These are phyloP conservation scores for Danionella dracula DNA, from an alignment of 2,797 vertebrate species.

Conservation along the genomic window DNA sequence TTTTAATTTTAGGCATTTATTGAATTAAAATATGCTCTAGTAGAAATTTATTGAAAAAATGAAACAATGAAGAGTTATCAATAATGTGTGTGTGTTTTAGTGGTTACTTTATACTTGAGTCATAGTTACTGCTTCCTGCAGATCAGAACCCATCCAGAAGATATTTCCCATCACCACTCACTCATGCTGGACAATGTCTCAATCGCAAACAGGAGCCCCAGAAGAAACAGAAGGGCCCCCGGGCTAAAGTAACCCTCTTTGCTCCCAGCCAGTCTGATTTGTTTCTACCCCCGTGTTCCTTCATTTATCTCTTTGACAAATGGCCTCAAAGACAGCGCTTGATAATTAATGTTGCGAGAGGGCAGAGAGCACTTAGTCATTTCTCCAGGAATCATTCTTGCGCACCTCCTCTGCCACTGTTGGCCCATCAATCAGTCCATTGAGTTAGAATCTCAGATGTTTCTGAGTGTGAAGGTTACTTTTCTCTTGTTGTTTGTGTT, in stretches of 20 bases:
- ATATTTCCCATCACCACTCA: slow-evolving; percentile 32
- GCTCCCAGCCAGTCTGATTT: slow-evolving; percentile 55
- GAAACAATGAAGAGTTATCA: too few relatives aligned
- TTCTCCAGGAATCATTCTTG: slow-evolving; percentile 55
- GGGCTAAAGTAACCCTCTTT: slow-evolving; percentile 29
- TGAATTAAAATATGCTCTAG: too few relatives aligned
- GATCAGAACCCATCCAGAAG: not conserved
- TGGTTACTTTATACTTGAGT: too few relatives aligned
- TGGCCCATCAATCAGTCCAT: slow-evolving; percentile 56
- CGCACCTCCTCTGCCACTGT: slow-evolving; percentile 42
- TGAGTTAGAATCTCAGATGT: slow-evolving; percentile 41
- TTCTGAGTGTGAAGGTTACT: slow-evolving; percentile 23
- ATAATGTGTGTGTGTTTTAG: too few relatives aligned
- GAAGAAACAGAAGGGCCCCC: slow-evolving; percentile 35
- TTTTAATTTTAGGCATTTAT: too few relatives aligned
- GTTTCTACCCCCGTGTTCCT: slow-evolving; percentile 54
- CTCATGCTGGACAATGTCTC: slow-evolving; percentile 19
- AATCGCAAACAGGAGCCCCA: slow-evolving; percentile 25
- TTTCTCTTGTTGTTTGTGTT: slow-evolving; percentile 22
- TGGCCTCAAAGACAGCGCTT: slow-evolving; percentile 60
- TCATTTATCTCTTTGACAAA: slow-evolving; percentile 72
- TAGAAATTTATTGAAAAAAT: too few relatives aligned
- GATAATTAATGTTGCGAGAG: slow-evolving; percentile 69
- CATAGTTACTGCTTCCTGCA: too few relatives aligned
- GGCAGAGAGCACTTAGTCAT: slow-evolving; percentile 63